A percentile compares a stretch with the other conserved stretches of the same genome.
phyloP scores from a whole-genome alignment of 2,113 vertebrate species.

The Oreocharis arfaki region DNA sequence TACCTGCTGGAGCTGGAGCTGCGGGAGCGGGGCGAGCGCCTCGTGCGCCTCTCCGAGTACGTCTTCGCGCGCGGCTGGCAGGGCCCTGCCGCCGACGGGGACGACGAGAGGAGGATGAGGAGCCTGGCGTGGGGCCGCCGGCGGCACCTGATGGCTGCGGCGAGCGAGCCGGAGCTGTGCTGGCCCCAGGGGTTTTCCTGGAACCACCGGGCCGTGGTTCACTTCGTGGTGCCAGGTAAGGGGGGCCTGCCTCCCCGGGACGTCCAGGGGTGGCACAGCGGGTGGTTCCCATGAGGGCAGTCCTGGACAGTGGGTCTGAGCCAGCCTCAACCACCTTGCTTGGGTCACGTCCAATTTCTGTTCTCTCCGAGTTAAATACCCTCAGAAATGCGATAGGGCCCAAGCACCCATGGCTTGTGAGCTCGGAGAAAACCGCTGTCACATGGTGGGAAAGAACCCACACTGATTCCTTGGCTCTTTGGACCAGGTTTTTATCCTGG shows the following conservation, averaged over 20 bases:
- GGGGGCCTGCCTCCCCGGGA: background rate
- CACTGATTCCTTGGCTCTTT: background rate
- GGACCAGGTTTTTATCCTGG: background rate
- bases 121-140: slow-evolving; percentile 38
- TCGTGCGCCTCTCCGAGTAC: slow-evolving; percentile 82
- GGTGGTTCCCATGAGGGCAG: rapidly evolving
- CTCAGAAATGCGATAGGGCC: background rate
- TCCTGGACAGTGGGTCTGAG: background rate
- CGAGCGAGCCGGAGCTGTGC: slow-evolving; percentile 71
- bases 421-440: background rate
- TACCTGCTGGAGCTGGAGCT: slow-evolving; percentile 91
- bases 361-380: background rate
- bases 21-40: slow-evolving; percentile 61
- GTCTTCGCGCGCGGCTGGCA: slow-evolving; percentile 74
- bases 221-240: slow-evolving; percentile 91
- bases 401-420: background rate
- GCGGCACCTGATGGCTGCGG: background rate
- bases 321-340: background rate
- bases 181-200: slow-evolving; percentile 86
- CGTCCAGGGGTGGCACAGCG: rapidly evolving
- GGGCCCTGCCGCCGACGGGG: background rate
- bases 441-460: background rate
- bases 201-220: slow-evolving; percentile 81
- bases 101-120: slow-evolving; percentile 67
- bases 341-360: background rate